A percentile compares a stretch with the other conserved stretches of the same genome.
Conservation (phyloP, 1,140 invertebrate genomes). For the Cydia strobilella region DNA sequence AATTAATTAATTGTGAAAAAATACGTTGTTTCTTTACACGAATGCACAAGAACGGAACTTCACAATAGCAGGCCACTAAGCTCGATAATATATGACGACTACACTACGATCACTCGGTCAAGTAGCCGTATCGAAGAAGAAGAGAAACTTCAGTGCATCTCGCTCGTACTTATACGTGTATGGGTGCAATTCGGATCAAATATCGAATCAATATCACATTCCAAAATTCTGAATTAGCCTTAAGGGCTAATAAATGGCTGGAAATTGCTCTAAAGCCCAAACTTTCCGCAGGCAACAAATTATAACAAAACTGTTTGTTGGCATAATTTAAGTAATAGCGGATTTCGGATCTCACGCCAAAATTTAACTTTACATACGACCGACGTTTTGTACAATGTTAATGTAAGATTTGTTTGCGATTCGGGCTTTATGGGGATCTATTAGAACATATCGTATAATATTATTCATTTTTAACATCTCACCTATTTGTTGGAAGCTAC, state of each 20-base stretch:
- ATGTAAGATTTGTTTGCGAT: background rate
- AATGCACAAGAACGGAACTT: no score
- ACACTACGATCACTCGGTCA: no score
- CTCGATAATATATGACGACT: no score
- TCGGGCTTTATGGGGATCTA: background rate
- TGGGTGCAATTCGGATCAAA: background rate
- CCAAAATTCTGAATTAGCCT: background rate
- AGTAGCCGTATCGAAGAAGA: no score
- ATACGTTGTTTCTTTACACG: no score
- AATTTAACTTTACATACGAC: slow-evolving; percentile 17
- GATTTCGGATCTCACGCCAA: slow-evolving; percentile 20
- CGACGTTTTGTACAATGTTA: background rate
- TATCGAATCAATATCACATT: background rate
- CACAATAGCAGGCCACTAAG: no score
- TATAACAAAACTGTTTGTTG: slow-evolving; percentile 41
- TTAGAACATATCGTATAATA: background rate
- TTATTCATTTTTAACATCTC: no score
- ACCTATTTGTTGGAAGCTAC: no score
- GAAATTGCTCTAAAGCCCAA: slow-evolving; percentile 32
- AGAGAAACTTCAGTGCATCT: no score
- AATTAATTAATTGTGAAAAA: no score
- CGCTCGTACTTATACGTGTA: no score
- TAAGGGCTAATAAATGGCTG: background rate
- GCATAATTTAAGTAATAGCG: slow-evolving; percentile 41
- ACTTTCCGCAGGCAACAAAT: slow-evolving; percentile 38